A percentile compares a stretch with the other conserved stretches of the same genome.
These are phyloP conservation scores for Eugnorisma glareosa DNA, from an alignment of 2,888 invertebrate species.

Conservation along the genomic window DNA sequence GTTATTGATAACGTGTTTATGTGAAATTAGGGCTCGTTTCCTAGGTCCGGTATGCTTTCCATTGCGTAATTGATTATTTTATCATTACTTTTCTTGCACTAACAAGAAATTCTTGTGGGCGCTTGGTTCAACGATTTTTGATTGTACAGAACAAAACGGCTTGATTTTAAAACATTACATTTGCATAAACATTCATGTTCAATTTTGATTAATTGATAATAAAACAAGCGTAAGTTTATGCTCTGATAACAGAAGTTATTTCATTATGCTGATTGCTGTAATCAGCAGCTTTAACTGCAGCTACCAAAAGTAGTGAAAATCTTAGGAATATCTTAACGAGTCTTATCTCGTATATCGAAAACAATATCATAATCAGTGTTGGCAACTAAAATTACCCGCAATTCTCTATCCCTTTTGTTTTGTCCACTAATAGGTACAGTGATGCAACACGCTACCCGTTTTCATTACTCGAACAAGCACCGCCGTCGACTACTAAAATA, in stretches of 20 bases:
- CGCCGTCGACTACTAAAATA: constrained; percentile 66
- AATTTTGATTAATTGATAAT: constrained; percentile 7
- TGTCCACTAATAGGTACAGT: constrained; percentile 21
- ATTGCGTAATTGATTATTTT: constrained; percentile 27
- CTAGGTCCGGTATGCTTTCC: constrained; percentile 53
- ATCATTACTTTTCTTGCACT: not conserved
- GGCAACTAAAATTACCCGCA: not conserved
- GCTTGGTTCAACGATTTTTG: not conserved
- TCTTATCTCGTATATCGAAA: no score
- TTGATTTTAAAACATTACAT: not conserved
- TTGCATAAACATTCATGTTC: not conserved
- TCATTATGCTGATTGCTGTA: not conserved
- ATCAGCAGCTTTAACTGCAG: not conserved
- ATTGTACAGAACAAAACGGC: not conserved
- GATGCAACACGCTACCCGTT: constrained; percentile 34
- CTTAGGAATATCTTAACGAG: not conserved
- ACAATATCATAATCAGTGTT: not conserved
- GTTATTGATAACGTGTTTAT: constrained; percentile 63
- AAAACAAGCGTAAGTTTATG: not conserved
- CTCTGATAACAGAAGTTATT: not conserved
- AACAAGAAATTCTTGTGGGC: not conserved
- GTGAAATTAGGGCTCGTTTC: constrained; percentile 55
- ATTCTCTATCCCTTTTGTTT: constrained; percentile 28
- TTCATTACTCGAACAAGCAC: constrained; percentile 49
- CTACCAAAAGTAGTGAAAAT: not conserved